A percentile compares a stretch with the other conserved stretches of the same genome.
These are phyloP conservation scores for Odontomyia ornata DNA, from an alignment of 2,888 invertebrate species.

Conservation along the genomic window DNA sequence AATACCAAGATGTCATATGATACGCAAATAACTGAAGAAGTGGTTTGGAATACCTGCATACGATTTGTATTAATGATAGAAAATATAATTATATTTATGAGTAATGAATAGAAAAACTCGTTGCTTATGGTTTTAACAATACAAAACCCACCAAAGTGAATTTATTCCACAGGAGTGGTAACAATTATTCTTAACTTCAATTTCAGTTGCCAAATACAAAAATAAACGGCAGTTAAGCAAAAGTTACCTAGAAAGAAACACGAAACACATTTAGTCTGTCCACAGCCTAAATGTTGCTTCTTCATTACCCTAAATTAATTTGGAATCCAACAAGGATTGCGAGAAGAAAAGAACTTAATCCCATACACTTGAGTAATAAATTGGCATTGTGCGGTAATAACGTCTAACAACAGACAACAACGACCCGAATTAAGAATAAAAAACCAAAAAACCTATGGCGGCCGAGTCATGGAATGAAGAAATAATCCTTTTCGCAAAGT, in stretches of 20 bases:
- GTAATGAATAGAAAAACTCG: too few relatives aligned
- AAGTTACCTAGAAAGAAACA: neutral
- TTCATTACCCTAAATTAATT: constrained; percentile 43
- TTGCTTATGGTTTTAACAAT: too few relatives aligned
- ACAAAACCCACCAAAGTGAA: too few relatives aligned
- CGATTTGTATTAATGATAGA: too few relatives aligned
- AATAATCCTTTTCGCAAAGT: constrained; percentile 44
- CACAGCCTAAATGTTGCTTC: constrained; percentile 29
- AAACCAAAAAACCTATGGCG: constrained; percentile 21
- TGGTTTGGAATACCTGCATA: too few relatives aligned
- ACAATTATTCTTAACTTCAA: too few relatives aligned
- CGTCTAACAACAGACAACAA: constrained; percentile 39
- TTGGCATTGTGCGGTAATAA: constrained; percentile 44
- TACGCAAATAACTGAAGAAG: too few relatives aligned
- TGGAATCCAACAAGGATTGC: constrained; percentile 33
- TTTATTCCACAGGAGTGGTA: too few relatives aligned
- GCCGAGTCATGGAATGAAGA: neutral
- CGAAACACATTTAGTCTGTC: neutral
- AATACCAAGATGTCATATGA: too few relatives aligned
- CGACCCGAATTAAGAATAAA: constrained; percentile 28
- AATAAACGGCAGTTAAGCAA: neutral
- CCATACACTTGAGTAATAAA: constrained; percentile 44
- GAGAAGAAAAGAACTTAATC: constrained; percentile 43
- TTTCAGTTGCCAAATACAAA: too few relatives aligned
- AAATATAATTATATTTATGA: too few relatives aligned